Base-by-base conservation (phyloP, 2,113 vertebrate species). In the Larimichthys polyactis region DNA sequence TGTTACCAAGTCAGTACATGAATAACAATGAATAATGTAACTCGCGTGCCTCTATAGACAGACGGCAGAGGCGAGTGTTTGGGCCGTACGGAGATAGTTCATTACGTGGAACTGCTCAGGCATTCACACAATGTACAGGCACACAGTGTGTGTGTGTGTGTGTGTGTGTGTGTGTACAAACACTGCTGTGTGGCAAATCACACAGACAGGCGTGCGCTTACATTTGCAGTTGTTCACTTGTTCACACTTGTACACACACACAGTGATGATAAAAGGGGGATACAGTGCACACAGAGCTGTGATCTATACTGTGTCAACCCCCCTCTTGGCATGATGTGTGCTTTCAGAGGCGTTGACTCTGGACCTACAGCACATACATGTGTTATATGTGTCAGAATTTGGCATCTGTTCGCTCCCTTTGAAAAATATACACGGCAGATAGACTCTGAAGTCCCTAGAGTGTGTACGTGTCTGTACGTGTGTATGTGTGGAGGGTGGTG, bases 1-100 rank as follows among this genome's bases (percentile, higher is more conserved):
- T 40, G 75, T 76, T 24, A 46, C 60, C 36, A 27, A n/a, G 36
- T 62, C 43, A 12, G 62, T 55, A 79, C 86, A 87, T 29, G 74
- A 83, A 75, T 87, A 87, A 66, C 70, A 64, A 77, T 89, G 84
- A 90, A 87, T 80, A 83, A 90, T 75, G 64, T 12, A 88, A 73
- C 59, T 71, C 11, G 54, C 17, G 11, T 72, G 70, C n/a, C 11
- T 75, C 52, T 63, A 46, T 52, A 77, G 75, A 77, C 22, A 51
- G 19, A 24, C 10, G 51, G 64, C 48, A 6, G 78, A 63, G 58
- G 69, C 16, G 20, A 75, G 51, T 3, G 58, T 20, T 40, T 60
- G 4, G 1, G 16, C 43, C 63, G 24, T 69, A 73, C 51, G 69
- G 63, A 57, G 29, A 65, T 29, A 55, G 54, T 71, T 75, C 48